A percentile compares a stretch with the other conserved stretches of the same genome.
Conservation (phyloP, 2,113 vertebrate species). For the Nanger granti region DNA sequence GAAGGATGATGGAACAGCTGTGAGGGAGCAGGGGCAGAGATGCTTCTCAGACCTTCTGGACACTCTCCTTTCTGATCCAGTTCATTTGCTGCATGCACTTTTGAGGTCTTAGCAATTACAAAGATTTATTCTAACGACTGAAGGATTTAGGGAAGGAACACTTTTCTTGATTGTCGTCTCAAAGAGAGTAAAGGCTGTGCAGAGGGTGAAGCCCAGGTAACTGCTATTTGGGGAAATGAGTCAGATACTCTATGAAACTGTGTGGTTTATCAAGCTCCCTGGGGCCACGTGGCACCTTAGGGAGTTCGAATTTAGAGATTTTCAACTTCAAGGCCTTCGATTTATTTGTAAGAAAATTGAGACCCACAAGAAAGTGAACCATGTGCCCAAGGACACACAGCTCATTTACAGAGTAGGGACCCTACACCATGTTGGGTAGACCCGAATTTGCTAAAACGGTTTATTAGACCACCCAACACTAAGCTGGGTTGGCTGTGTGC, state of each 20-base stretch:
- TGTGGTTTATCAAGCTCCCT: neutral
- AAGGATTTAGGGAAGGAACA: neutral
- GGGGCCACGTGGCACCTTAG: neutral
- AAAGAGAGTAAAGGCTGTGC: neutral
- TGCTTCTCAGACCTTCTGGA: neutral
- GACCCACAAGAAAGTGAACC: neutral
- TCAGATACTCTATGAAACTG: neutral
- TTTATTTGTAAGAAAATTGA: neutral
- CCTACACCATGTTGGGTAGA: neutral
- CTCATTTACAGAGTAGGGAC: neutral
- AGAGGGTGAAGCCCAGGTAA: neutral
- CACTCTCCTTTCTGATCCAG: neutral
- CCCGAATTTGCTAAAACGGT: neutral
- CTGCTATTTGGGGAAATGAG: neutral
- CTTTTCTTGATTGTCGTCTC: slow-evolving; percentile 5
- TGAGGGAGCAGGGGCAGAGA: too few relatives aligned
- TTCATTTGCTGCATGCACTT: neutral
- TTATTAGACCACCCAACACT: neutral
- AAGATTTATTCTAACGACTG: neutral
- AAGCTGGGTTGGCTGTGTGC: neutral
- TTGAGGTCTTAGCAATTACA: neutral
- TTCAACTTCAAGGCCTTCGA: neutral
- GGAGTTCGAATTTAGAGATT: neutral
- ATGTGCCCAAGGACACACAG: neutral
- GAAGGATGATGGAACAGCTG: neutral